Evolutionary conservation across 2,797 vertebrate species (phyloP), one percentile per base, ranked within the genome.

Genomic region (Potorous gilbertii): DNA sequence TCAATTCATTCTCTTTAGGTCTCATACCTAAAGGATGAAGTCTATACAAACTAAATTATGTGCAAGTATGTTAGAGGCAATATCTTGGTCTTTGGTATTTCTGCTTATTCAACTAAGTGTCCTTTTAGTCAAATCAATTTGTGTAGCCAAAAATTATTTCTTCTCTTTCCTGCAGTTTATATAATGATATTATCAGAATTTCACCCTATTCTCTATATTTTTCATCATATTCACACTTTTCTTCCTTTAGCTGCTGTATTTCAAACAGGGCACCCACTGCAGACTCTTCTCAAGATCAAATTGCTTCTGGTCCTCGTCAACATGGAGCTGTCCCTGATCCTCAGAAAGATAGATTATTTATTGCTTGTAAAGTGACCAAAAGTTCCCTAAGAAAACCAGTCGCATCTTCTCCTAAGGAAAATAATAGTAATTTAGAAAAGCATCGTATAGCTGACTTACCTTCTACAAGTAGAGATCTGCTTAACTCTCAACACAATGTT

Each of bases 201-300:
- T 55, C n/a, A 28, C 1, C 12, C 50, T 81, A 27, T 94, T 94
- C 90, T 89, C 31, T 90, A 29, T n/a, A 55, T 95, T 96, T 96
- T 92, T 31, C 93, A 90, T 97, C 96, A 95, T 66, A 29, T 94
- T 96, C 95, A 92, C 55, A 54, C 90, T 96, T 96, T 96, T 97
- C 94, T 97, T 94, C 91, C 96, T 95, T 95, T 54, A 98, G 97
- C 94, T 95, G 93, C 97, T 95, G 52, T 87, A 91, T 87, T 94
- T 13, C 96, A 56, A 92, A 97, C 52, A 59, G 87, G 96, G 46
- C 0, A 81, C 96, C 29, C 91, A 93, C 31, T 21, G 34, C 14
- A 40, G 28, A 93, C 50, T 28, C 0, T 93, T 18, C 62, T 93
- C 94, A 81, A 62, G 89, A 95, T 24, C 59, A 59, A 56, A 52